Percentiles rank a stretch among this genome's conserved stretches.
Evolutionary conservation across 2,113 vertebrate species (phyloP).

Genomic region (Neomonachus schauinslandi): DNA sequence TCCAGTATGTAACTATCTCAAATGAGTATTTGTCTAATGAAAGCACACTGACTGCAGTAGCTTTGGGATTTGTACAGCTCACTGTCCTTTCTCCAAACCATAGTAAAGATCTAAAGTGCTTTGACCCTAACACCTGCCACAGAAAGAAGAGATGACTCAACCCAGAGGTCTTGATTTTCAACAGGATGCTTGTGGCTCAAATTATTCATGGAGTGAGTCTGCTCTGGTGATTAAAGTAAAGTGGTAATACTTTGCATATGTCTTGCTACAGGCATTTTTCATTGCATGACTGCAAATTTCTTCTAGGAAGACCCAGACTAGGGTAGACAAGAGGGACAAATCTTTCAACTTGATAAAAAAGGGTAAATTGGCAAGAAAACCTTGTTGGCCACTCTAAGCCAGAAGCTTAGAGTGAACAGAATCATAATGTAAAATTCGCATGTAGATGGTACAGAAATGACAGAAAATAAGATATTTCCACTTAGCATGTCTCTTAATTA

Average conservation of each 20-base stretch:
- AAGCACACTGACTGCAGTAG: neutral
- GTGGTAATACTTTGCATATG: conserved; percentile 68
- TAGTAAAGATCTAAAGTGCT: conserved; percentile 3
- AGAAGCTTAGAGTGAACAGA: conserved; percentile 55
- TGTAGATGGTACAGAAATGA: neutral
- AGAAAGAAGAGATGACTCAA: conserved; percentile 56
- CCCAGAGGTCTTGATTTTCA: conserved; percentile 60
- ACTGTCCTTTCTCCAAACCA: conserved; percentile 45
- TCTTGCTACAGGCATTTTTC: conserved; percentile 60
- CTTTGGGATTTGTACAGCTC: neutral
- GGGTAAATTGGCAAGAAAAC: conserved; percentile 37
- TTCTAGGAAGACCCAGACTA: neutral
- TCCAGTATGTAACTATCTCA: neutral
- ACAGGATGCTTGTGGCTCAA: conserved; percentile 53
- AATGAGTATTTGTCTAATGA: neutral
- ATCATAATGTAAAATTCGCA: neutral
- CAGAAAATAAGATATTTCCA: conserved; percentile 42
- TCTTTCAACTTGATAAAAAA: conserved; percentile 51
- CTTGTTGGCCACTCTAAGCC: neutral
- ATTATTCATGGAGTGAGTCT: conserved; percentile 67
- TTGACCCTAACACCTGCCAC: conserved; percentile 59
- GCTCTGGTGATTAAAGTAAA: conserved; percentile 57
- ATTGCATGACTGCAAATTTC: neutral
- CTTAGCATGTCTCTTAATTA: neutral
- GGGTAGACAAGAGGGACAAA: conserved; percentile 24